Evolutionary conservation across 1,140 invertebrate species (phyloP).

Genomic region (Drosophila guanche): DNA sequence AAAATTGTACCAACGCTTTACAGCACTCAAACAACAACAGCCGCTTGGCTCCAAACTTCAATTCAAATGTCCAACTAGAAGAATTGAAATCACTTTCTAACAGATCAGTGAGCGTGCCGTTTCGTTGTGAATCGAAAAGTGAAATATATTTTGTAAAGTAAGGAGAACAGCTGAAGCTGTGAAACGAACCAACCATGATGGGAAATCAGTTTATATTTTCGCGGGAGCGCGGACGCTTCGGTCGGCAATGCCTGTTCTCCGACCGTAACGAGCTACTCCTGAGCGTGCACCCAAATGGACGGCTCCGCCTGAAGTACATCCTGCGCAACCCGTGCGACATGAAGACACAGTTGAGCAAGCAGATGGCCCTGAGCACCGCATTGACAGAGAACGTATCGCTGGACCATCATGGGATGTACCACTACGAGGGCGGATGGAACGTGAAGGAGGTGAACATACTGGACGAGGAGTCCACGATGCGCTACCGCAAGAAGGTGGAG

Average conservation of each 20-base stretch:
- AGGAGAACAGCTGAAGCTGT: too few species aligned
- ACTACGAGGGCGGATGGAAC: conserved; percentile 96
- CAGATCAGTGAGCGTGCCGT: background rate
- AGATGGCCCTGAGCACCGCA: conserved; percentile 87
- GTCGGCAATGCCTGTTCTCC: conserved; percentile 88
- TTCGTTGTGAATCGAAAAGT: background rate
- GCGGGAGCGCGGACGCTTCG: conserved; percentile 88
- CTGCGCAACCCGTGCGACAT: conserved; percentile 88
- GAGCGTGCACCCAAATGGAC: conserved; percentile 86
- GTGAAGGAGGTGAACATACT: conserved; percentile 94
- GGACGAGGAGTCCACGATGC: conserved; percentile 92
- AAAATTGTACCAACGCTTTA: too few species aligned
- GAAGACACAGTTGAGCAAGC: conserved; percentile 86
- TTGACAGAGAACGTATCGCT: conserved; percentile 84
- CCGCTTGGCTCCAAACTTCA: too few species aligned
- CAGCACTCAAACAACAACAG: too few species aligned
- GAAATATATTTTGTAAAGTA: too few species aligned
- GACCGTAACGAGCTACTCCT: conserved; percentile 89
- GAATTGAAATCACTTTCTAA: background rate
- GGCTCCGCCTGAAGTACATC: conserved; percentile 87
- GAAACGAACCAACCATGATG: background rate
- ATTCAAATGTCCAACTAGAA: too few species aligned
- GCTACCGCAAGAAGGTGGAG: conserved; percentile 95
- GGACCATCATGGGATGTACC: conserved; percentile 89
- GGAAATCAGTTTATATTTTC: conserved; percentile 65